Conservation (phyloP, 2,888 invertebrate genomes). For the Saturnia japonica region DNA sequence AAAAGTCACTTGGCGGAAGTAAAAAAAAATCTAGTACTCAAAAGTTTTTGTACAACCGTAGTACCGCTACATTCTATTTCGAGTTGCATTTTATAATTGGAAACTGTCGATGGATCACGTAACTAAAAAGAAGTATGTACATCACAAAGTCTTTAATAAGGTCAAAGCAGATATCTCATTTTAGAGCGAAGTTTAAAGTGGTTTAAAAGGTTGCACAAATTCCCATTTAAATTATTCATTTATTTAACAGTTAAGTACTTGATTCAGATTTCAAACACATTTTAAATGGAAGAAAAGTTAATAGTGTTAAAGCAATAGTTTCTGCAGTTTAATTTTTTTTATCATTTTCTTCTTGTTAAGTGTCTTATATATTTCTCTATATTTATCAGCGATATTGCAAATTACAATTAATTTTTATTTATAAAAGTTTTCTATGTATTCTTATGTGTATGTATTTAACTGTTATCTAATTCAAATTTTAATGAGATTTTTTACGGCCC, state of each 20-base stretch:
- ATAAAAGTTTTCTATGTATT: too few relatives aligned
- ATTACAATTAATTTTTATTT: too few relatives aligned
- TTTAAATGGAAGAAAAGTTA: not conserved
- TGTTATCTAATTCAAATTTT: not conserved
- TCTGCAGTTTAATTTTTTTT: not conserved
- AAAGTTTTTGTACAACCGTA: slow-evolving; percentile 1
- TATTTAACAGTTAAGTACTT: not conserved
- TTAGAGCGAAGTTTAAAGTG: slow-evolving; percentile 2
- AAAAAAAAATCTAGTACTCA: not conserved
- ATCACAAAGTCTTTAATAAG: not conserved
- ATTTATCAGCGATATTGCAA: not conserved
- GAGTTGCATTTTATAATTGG: slow-evolving; percentile 6
- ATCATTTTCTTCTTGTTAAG: not conserved
- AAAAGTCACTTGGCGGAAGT: not conserved
- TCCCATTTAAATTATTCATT: not conserved
- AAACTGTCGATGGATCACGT: slow-evolving; percentile 1
- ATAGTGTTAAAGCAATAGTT: not conserved
- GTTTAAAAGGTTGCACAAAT: not conserved
- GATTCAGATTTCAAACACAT: not conserved
- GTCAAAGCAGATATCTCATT: slow-evolving; percentile 1
- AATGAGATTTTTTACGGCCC: not conserved
- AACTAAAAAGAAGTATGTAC: slow-evolving; percentile 5
- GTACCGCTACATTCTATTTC: slow-evolving; percentile 7
- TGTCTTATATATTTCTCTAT: not conserved
- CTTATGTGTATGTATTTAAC: too few relatives aligned